Evolutionary conservation across 2,113 vertebrate species (phyloP).

Genomic region (Falco punctatus): DNA sequence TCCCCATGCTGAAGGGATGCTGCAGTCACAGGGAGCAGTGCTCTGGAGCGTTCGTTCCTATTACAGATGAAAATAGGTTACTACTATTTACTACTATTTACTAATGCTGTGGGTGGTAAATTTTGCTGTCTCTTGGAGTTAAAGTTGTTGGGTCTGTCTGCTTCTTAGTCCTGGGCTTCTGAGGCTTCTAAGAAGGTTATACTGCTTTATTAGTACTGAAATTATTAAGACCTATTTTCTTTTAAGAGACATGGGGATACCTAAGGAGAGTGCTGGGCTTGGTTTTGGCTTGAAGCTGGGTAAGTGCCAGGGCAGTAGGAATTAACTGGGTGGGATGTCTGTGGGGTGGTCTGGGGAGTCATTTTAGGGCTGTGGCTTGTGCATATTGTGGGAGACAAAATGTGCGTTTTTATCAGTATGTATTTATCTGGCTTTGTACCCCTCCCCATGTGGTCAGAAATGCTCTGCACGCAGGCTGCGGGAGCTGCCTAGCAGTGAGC

Average conservation of each 20-base stretch:
- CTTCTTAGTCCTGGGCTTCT: background rate
- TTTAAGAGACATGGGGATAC: rapidly evolving
- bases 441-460: background rate
- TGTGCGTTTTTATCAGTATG: rapidly evolving
- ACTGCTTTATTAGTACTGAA: background rate
- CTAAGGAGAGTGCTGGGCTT: rapidly evolving
- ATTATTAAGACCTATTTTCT: rapidly evolving
- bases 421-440: background rate
- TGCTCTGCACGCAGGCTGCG: rapidly evolving
- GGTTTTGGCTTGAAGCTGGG: background rate
- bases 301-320: background rate
- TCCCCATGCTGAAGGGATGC: rapidly evolving
- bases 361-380: background rate
- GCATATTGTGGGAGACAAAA: background rate
- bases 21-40: background rate
- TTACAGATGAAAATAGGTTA: background rate
- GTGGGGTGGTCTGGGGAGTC: background rate
- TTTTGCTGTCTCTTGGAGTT: rapidly evolving
- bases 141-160: background rate
- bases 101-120: rapidly evolving
- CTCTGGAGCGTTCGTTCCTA: rapidly evolving
- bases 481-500: rapidly evolving
- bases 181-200: background rate
- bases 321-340: background rate
- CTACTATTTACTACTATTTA: background rate